These are phyloP conservation scores for Eueremaeus valkanovi DNA, from an alignment of 2,888 invertebrate genomes.

Conservation along the genomic window DNA sequence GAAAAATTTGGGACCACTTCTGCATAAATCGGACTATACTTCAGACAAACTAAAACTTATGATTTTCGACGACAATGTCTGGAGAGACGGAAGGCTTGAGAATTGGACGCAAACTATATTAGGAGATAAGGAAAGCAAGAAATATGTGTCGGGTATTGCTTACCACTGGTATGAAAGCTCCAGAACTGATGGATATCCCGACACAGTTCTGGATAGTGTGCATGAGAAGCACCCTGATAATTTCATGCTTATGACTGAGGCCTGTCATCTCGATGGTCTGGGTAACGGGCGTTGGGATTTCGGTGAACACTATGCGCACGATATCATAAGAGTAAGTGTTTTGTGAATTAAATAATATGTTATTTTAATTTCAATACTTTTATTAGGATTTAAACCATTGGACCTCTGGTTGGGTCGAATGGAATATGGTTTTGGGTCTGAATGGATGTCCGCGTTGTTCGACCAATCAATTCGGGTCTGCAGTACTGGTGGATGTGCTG, in stretches of 20 bases:
- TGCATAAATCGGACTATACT: conserved; percentile 60
- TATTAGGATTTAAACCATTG: conserved; percentile 66
- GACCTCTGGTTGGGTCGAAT: conserved; percentile 80
- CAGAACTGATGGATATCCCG: conserved; percentile 49
- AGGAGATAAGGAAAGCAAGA: conserved; percentile 54
- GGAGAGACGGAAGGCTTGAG: conserved; percentile 42
- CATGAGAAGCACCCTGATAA: conserved; percentile 58
- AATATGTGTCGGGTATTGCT: conserved; percentile 69
- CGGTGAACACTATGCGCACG: conserved; percentile 62
- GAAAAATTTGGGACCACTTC: conserved; percentile 68
- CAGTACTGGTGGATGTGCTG: conserved; percentile 64
- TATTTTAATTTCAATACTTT: conserved; percentile 51
- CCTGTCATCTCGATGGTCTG: conserved; percentile 62
- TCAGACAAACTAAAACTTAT: conserved; percentile 61
- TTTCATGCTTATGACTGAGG: conserved; percentile 74
- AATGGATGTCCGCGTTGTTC: conserved; percentile 65
- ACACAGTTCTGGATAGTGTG: background rate
- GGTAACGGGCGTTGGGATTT: conserved; percentile 65
- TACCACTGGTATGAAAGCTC: conserved; percentile 73
- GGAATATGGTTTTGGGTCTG: conserved; percentile 64
- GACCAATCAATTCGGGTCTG: conserved; percentile 71
- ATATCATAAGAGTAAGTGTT: conserved; percentile 61
- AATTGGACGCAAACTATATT: conserved; percentile 52
- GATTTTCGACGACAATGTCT: conserved; percentile 60
- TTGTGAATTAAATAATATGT: conserved; percentile 60